phyloP scores from a whole-genome alignment of 2,888 invertebrate species.

The Stenchaetothrips biformis region DNA sequence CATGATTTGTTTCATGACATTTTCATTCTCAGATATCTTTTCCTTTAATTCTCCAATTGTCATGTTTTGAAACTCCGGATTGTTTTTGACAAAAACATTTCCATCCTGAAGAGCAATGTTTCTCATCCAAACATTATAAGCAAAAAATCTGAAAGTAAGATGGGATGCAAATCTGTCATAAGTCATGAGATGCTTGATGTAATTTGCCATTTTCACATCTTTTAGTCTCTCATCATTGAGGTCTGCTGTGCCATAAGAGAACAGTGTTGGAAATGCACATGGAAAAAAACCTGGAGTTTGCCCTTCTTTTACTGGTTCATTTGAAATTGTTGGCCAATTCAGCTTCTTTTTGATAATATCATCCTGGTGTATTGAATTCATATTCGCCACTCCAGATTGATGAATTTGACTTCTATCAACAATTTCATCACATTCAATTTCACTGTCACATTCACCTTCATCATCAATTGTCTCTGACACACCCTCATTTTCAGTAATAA shows the following conservation, averaged over 20 bases:
- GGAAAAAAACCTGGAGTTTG: slow-evolving; percentile 30
- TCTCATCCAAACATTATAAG: slow-evolving; percentile 2
- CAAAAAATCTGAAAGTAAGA: slow-evolving; percentile 28
- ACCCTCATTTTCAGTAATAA: too few relatives aligned
- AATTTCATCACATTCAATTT: too few relatives aligned
- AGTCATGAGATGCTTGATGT: slow-evolving; percentile 21
- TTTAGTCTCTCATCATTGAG: not conserved
- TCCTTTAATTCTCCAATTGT: slow-evolving; percentile 21
- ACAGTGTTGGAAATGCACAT: slow-evolving; percentile 32
- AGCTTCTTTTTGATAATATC: too few relatives aligned
- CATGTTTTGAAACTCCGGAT: too few relatives aligned
- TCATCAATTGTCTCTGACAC: too few relatives aligned
- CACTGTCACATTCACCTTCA: too few relatives aligned
- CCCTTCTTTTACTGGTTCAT: slow-evolving; percentile 29
- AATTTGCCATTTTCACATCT: slow-evolving; percentile 8
- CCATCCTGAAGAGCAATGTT: not conserved
- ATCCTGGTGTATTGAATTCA: too few relatives aligned
- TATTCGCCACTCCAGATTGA: too few relatives aligned
- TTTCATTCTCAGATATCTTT: slow-evolving; percentile 26
- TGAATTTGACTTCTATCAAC: too few relatives aligned
- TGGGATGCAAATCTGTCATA: slow-evolving; percentile 28
- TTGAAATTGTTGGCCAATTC: slow-evolving; percentile 1
- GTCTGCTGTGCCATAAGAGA: slow-evolving; percentile 32
- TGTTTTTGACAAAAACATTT: too few relatives aligned
- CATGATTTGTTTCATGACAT: slow-evolving; percentile 30